phyloP scores from a whole-genome alignment of 2,797 vertebrate genomes.

The Enteromius fasciolatus region DNA sequence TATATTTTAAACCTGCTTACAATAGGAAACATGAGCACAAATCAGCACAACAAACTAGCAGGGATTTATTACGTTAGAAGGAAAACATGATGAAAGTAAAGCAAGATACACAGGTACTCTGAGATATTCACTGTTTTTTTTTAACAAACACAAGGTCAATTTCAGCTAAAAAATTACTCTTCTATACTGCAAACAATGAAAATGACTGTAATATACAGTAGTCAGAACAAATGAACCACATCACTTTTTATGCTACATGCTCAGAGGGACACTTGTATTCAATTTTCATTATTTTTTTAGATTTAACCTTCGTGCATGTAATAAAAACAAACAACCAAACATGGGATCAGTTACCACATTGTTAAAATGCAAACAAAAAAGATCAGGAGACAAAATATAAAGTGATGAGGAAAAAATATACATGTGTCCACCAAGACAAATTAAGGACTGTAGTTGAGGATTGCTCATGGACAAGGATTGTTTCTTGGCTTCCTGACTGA shows the following conservation, averaged over 20 bases:
- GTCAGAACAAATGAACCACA: neutral
- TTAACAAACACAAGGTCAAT: constrained; percentile 25
- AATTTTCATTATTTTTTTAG: neutral
- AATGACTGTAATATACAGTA: neutral
- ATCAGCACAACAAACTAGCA: neutral
- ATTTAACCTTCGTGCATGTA: neutral
- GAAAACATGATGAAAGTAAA: neutral
- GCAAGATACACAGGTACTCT: constrained; percentile 4
- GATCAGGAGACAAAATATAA: neutral
- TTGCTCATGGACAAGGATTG: neutral
- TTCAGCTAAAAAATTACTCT: neutral
- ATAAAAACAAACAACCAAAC: neutral
- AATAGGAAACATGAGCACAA: constrained; percentile 1
- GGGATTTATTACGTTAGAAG: neutral
- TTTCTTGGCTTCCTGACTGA: constrained; percentile 1
- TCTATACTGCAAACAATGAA: neutral
- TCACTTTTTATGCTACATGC: neutral
- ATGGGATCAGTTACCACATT: neutral
- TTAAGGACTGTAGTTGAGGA: neutral
- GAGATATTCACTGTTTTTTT: constrained; percentile 15
- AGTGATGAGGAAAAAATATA: neutral
- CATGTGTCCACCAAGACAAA: neutral
- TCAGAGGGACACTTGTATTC: neutral
- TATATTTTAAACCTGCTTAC: neutral
- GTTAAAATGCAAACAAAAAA: constrained; percentile 9